Conservation (phyloP, 1,140 invertebrate genomes). For the Pteromalus puparum region DNA sequence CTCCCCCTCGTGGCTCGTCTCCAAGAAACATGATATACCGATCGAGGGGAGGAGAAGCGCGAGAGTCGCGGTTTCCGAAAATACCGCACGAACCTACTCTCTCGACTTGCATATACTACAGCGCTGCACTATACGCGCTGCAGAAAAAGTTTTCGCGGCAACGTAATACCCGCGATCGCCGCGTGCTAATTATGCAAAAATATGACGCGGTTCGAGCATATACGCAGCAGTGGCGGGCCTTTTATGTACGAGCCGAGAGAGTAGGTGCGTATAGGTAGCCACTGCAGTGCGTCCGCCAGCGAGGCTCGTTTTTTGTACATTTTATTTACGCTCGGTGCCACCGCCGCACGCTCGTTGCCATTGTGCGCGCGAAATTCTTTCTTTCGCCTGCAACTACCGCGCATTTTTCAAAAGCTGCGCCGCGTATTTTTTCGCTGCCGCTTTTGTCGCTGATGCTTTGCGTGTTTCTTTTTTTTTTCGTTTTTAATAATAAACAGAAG, state of each 20-base stretch:
- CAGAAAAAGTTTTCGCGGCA: slow-evolving; percentile 72
- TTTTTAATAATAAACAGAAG: slow-evolving; percentile 45
- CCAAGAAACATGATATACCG: slow-evolving; percentile 74
- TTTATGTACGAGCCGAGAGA: slow-evolving; percentile 16
- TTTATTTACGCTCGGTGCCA: slow-evolving; percentile 35
- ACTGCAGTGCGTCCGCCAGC: neutral
- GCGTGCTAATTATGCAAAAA: slow-evolving; percentile 76
- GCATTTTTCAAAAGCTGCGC: slow-evolving; percentile 25
- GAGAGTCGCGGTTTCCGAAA: slow-evolving; percentile 70
- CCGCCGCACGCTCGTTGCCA: neutral
- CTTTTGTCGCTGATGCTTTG: slow-evolving; percentile 15
- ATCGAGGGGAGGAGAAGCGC: slow-evolving; percentile 53
- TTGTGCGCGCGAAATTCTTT: slow-evolving; percentile 44
- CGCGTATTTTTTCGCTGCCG: slow-evolving; percentile 31
- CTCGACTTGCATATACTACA: neutral
- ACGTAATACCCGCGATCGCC: slow-evolving; percentile 68
- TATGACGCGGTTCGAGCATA: slow-evolving; percentile 68
- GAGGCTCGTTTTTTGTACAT: slow-evolving; percentile 30
- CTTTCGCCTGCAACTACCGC: slow-evolving; percentile 19
- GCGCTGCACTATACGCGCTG: slow-evolving; percentile 43
- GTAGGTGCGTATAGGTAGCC: neutral
- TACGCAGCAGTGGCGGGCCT: neutral
- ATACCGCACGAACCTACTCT: slow-evolving; percentile 65
- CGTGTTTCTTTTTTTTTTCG: neutral
- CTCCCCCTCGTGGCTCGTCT: slow-evolving; percentile 64